Evolutionary conservation across 2,113 vertebrate species (phyloP), one percentile per base, ranked within the genome.

Genomic region (Ageneiosus marmoratus): DNA sequence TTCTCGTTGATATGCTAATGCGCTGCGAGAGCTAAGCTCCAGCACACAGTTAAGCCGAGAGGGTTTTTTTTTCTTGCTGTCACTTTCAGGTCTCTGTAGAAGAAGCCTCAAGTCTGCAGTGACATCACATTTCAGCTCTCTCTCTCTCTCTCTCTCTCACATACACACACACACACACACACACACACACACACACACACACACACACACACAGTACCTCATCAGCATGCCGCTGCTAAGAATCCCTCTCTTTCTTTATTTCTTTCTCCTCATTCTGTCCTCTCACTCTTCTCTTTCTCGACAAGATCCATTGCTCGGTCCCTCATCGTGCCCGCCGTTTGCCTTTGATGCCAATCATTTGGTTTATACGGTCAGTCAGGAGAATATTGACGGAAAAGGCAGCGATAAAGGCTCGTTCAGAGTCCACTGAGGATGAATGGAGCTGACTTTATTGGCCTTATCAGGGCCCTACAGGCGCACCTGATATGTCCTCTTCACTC

Each of bases 331-430:
- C 56, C 79, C 46, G 27, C 53, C n/a, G 77, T 83, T 88, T 77
- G 85, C 80, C 82, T 83, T 84, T 83, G 82, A 86, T 88, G 83
- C 83, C 83, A 83, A 80, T 88, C 85, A 84, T 86, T 88, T 88
- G 85, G 81, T 86, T 88, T 79, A 83, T 86, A 69, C 74, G 83
- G 82, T 82, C 85, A 86, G 58, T 85, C 69, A 55, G 80, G 80
- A 70, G 83, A 85, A 85, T 88, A 88, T 83, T 88, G 85, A 88
- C 77, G 79, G 83, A 83, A 83, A 53, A 81, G 77, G 29, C 20
- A 79, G 56, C 20, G 84, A 87, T 83, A 85, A 85, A 81, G 81
- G 53, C 80, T 73, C 75, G 70, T 80, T 84, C 81, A 32, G 63
- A 55, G 85, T 70, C 82, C 75, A 46, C 55, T 15, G 18, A 86